Conservation (phyloP, 1,140 invertebrate genomes). For the Conus ventricosus region DNA sequence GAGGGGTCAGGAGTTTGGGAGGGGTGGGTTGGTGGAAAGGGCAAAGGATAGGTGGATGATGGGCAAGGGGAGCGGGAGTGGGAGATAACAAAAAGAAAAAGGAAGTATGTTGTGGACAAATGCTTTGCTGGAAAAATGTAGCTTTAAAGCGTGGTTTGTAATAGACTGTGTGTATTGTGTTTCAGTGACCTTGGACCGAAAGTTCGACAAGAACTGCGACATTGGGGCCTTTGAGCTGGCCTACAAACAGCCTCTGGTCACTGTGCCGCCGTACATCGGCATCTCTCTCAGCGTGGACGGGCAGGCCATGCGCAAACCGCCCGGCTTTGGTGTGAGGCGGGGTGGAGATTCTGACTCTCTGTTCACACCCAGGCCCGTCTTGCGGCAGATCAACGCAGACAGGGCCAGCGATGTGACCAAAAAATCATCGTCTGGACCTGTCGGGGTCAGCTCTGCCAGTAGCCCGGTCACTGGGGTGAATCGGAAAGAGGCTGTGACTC, state of each 20-base stretch:
- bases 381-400: constrained; percentile 30
- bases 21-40: no score
- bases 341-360: constrained; percentile 19
- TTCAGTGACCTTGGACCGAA: constrained; percentile 91
- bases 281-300: constrained; percentile 85
- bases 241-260: constrained; percentile 83
- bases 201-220: constrained; percentile 84
- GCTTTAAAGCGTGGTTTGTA: no score
- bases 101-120: no score
- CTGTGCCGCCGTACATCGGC: constrained; percentile 89
- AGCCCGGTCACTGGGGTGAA: background rate
- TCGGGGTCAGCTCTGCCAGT: constrained; percentile 10
- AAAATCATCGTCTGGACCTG: background rate
- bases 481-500: background rate
- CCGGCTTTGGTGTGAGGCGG: background rate
- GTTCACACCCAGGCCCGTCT: constrained; percentile 33
- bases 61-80: no score
- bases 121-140: no score
- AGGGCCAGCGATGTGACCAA: background rate
- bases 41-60: no score
- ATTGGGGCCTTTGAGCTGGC: constrained; percentile 91
- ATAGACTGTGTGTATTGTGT: constrained; percentile 41
- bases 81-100: no score
- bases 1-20: no score
- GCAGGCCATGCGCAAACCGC: constrained; percentile 70